Evolutionary conservation across 2,797 vertebrate species (phyloP).

Genomic region (Lagodon rhomboides): DNA sequence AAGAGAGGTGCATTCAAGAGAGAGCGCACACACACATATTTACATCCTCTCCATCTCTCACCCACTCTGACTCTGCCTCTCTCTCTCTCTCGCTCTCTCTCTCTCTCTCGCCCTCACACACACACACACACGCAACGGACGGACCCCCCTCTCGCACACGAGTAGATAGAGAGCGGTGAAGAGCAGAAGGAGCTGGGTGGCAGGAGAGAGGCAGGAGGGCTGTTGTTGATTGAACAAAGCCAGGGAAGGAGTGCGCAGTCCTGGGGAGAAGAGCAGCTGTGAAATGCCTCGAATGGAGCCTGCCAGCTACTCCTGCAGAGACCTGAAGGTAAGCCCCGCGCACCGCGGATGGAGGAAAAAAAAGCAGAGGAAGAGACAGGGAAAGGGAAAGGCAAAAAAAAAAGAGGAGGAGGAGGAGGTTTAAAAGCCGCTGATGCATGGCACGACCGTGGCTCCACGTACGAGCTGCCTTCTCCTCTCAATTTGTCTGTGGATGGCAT

Average conservation of each 20-base stretch:
- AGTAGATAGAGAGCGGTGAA: slow-evolving; percentile 74
- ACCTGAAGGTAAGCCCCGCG: slow-evolving; percentile 84
- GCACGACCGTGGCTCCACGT: slow-evolving; percentile 46
- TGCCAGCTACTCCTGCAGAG: slow-evolving; percentile 80
- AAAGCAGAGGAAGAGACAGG: slow-evolving; percentile 33
- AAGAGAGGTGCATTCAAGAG: slow-evolving; percentile 55
- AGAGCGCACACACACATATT: slow-evolving; percentile 55
- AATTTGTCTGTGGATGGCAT: slow-evolving; percentile 57
- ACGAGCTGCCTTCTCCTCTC: slow-evolving; percentile 52
- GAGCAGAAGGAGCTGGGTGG: slow-evolving; percentile 78
- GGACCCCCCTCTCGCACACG: slow-evolving; percentile 72
- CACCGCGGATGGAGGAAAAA: slow-evolving; percentile 25
- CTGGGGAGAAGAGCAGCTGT: slow-evolving; percentile 76
- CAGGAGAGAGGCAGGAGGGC: slow-evolving; percentile 71
- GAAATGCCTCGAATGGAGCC: slow-evolving; percentile 84
- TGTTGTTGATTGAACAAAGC: slow-evolving; percentile 79
- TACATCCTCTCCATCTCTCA: slow-evolving; percentile 66
- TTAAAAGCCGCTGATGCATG: slow-evolving; percentile 68
- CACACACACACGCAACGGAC: slow-evolving; percentile 51
- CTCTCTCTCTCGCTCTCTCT: slow-evolving; percentile 37
- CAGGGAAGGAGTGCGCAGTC: slow-evolving; percentile 77
- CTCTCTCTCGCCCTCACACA: slow-evolving; percentile 25
- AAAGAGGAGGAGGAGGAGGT: slow-evolving; percentile 31
- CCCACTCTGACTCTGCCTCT: slow-evolving; percentile 51
- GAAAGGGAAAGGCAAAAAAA: slow-evolving; percentile 31